These are phyloP conservation scores for Rhopalosiphum nymphaeae DNA, from an alignment of 2,888 invertebrate species.

Conservation along the genomic window DNA sequence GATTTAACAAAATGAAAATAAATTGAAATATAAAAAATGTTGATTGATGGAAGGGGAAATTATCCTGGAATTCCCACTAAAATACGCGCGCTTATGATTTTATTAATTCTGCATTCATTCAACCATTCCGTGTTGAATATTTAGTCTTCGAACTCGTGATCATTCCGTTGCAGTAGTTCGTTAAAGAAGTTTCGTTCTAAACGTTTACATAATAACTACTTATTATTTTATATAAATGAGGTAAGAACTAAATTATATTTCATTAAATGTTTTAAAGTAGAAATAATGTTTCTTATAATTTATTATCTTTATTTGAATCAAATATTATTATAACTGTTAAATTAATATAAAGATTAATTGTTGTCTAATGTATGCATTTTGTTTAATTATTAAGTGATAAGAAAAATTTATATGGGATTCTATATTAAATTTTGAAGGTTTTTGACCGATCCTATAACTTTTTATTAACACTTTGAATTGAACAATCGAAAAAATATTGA, in stretches of 20 bases:
- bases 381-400: not conserved
- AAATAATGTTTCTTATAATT: not conserved
- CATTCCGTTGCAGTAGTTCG: slow-evolving; percentile 4
- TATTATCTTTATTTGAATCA: not conserved
- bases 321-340: not conserved
- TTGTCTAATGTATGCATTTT: not conserved
- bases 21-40: not conserved
- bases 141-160: not conserved
- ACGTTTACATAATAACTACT: not conserved
- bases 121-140: not conserved
- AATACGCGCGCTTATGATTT: not conserved
- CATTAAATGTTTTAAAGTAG: not conserved
- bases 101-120: not conserved
- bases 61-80: not conserved
- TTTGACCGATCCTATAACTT: not conserved
- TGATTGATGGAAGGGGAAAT: not conserved
- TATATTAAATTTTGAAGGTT: not conserved
- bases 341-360: not conserved
- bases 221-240: not conserved
- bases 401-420: not conserved
- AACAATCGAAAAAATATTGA: not conserved
- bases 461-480: not conserved
- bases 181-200: not conserved
- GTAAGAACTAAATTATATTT: not conserved
- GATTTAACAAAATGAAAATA: no score